phyloP scores from a whole-genome alignment of 2,797 vertebrate genomes.

The Clarias laeviceps region DNA sequence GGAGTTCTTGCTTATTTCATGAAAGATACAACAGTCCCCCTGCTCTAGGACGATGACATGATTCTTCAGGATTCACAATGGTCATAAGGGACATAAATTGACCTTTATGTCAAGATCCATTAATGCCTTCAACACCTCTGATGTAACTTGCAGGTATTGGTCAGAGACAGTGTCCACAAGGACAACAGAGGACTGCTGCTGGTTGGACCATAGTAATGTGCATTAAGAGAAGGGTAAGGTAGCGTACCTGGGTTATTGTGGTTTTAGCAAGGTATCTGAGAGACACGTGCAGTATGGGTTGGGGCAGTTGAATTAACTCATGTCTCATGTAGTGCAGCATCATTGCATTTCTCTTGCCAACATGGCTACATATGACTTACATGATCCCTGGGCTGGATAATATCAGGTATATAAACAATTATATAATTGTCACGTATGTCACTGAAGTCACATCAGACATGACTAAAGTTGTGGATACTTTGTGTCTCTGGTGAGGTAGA shows the following conservation, averaged over 20 bases:
- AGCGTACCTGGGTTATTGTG: neutral
- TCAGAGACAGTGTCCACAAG: neutral
- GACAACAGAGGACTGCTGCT: neutral
- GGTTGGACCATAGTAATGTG: neutral
- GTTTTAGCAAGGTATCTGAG: neutral
- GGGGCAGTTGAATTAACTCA: neutral
- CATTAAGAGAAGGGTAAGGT: neutral
- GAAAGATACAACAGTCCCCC: neutral
- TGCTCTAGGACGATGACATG: neutral
- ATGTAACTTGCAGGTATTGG: neutral
- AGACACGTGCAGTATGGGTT: neutral
- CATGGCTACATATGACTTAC: neutral
- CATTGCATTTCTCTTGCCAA: neutral
- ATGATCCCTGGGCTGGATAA: neutral
- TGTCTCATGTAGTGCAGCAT: neutral
- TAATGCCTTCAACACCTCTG: neutral
- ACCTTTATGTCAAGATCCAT: neutral
- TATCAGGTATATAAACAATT: neutral
- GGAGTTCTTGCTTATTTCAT: neutral
- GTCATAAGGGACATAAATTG: neutral
- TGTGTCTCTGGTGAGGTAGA: neutral
- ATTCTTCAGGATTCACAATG: neutral
- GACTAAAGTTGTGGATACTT: neutral
- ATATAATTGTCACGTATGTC: neutral
- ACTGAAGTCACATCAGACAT: neutral